Evolutionary conservation across 2,797 vertebrate genomes (phyloP), one percentile per base, ranked within the genome.

Genomic region (Ispidina picta): DNA sequence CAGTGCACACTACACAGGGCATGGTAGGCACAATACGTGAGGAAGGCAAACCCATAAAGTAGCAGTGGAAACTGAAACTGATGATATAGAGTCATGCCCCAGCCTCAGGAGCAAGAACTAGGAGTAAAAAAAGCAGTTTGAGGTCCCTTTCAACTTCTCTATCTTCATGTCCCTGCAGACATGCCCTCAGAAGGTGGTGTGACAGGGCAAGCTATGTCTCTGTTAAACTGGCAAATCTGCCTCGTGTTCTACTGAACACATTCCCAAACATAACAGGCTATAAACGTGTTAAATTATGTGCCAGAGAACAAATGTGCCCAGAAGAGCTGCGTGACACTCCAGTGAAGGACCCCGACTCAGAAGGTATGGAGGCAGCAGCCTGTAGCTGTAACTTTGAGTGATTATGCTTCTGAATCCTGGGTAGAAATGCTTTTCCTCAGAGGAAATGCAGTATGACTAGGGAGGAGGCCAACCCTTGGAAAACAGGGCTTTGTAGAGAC

Each of bases 181-280:
- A 3, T 43, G 17, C 33, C 51, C 64, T 79, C 41, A 22, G 37
- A 80, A 76, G 52, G 56, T 65, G 39, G 15, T 69, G 51, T 43
- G 55, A 72, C 37, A 85, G 29, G 23, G 69, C 46, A 74, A 87
- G 55, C 37, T 37, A 8, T 18, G 31, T 49, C 90, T 89, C 39
- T 62, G 26, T 78, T 80, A 63, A 77, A 81, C 73, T 72, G 55
- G 31, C 31, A 95, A 83, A 83, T 63, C 73, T n/a, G 2, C 51
- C 59, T 72, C 13, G 4, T 44, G 9, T 89, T 89, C 76, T 80
- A 59, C 63, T 63, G 79, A 94, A 41, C 55, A 37, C 10, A 10
- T 41, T 33, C 83, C 82, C 87, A 92, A 95, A 83, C 48, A 22
- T 37, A 86, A 84, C 55, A 84, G 81, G 92, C 92, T 46, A 77